Evolutionary conservation across 2,888 invertebrate genomes (phyloP).

Genomic region (Harpagoxenus sublaevis): DNA sequence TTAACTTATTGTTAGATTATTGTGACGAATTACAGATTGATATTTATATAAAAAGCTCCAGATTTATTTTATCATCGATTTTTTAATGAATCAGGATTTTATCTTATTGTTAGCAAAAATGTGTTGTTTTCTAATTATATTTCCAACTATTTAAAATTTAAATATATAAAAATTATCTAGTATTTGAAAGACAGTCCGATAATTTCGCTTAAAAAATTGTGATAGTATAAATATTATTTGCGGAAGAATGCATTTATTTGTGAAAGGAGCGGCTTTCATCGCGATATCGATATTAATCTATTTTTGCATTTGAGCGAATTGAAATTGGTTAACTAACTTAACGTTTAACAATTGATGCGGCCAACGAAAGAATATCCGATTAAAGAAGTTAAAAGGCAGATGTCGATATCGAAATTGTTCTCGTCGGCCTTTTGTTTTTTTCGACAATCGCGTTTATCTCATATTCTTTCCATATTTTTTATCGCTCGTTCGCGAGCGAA

Average conservation of each 20-base stretch:
- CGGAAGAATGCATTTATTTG: slow-evolving; percentile 1
- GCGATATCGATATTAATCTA: slow-evolving; percentile 33
- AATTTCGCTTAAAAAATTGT: neutral
- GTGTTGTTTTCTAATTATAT: neutral
- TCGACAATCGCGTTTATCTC: neutral
- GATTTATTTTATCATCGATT: neutral
- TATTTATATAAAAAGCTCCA: neutral
- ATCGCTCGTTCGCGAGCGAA: neutral
- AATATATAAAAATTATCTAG: neutral
- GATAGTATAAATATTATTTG: neutral
- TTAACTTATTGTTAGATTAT: neutral
- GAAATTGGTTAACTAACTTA: slow-evolving; percentile 39
- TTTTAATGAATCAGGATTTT: neutral
- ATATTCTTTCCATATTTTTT: slow-evolving; percentile 7
- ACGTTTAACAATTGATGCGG: slow-evolving; percentile 24
- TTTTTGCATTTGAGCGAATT: slow-evolving; percentile 18
- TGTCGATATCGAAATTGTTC: slow-evolving; percentile 50
- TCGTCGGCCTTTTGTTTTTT: neutral
- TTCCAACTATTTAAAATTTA: neutral
- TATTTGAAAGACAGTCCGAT: neutral
- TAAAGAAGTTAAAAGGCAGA: slow-evolving; percentile 34
- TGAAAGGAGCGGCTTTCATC: neutral
- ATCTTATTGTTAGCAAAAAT: neutral
- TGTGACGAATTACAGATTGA: neutral
- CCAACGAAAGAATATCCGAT: slow-evolving; percentile 36